phyloP scores from a whole-genome alignment of 1,140 invertebrate species.

The Zaprionus kolodkinae region DNA sequence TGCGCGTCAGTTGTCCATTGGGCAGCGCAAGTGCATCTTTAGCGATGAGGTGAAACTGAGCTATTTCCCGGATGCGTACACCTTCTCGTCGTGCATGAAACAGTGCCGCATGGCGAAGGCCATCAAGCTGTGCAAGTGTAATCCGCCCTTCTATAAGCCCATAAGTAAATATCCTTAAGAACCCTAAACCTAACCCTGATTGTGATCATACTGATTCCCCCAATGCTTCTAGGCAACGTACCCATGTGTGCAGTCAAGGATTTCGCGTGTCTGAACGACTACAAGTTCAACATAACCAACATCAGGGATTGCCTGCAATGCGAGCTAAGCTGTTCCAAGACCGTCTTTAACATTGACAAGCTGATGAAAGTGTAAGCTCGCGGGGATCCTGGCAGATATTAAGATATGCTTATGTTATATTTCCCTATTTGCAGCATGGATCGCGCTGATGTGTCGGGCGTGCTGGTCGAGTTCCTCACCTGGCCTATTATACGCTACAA shows the following conservation, averaged over 20 bases:
- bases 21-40: slow-evolving; percentile 88
- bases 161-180: slow-evolving; percentile 76
- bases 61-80: slow-evolving; percentile 86
- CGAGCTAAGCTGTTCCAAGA: slow-evolving; percentile 89
- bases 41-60: slow-evolving; percentile 87
- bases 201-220: no score
- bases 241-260: slow-evolving; percentile 86
- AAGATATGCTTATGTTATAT: neutral
- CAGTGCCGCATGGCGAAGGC: slow-evolving; percentile 88
- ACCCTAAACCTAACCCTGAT: neutral
- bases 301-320: slow-evolving; percentile 87
- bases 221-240: slow-evolving; percentile 50
- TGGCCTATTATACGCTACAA: slow-evolving; percentile 91
- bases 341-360: slow-evolving; percentile 90
- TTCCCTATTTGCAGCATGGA: slow-evolving; percentile 42
- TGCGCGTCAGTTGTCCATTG: slow-evolving; percentile 87
- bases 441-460: slow-evolving; percentile 56
- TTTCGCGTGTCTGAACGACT: slow-evolving; percentile 86
- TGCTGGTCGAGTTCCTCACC: slow-evolving; percentile 86
- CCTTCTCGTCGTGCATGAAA: slow-evolving; percentile 88
- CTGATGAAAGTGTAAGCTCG: slow-evolving; percentile 86
- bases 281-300: slow-evolving; percentile 86
- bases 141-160: slow-evolving; percentile 88
- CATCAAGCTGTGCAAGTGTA: slow-evolving; percentile 87
- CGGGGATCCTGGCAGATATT: neutral